A percentile compares a stretch with the other conserved stretches of the same genome.
Conservation (phyloP, 2,797 vertebrate species). For the Perodicticus potto region DNA sequence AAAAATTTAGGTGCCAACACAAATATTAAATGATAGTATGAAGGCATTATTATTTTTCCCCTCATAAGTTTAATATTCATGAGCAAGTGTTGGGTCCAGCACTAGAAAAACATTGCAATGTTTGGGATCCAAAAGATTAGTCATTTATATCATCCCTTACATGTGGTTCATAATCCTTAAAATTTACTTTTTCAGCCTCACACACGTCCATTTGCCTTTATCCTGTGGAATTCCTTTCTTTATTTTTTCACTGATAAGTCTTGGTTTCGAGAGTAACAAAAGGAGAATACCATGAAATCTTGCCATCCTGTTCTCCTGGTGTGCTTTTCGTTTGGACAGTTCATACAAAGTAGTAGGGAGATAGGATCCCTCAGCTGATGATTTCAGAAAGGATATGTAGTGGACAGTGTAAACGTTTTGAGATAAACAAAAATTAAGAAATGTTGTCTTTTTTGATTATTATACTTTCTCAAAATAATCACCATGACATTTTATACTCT, state of each 20-base stretch:
- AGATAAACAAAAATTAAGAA: too few relatives aligned
- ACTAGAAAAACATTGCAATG: neutral
- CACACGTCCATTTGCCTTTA: neutral
- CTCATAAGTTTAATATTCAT: neutral
- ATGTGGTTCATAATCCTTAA: neutral
- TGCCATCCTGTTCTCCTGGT: fast-evolving
- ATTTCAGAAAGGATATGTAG: neutral
- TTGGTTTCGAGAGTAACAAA: neutral
- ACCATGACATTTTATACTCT: too few relatives aligned
- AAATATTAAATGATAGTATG: neutral
- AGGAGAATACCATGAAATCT: neutral
- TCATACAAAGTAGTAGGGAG: too few relatives aligned
- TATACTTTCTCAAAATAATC: too few relatives aligned
- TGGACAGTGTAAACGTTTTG: too few relatives aligned
- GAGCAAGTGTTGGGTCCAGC: neutral
- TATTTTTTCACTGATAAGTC: neutral
- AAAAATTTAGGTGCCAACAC: neutral
- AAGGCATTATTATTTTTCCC: neutral
- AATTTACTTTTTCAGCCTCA: neutral
- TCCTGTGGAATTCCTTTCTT: neutral
- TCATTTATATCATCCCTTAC: neutral
- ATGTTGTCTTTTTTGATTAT: too few relatives aligned
- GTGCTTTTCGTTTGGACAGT: neutral
- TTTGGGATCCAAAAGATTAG: neutral
- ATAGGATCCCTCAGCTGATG: neutral